Percentiles rank a stretch among this genome's conserved stretches.
Conservation (phyloP, 2,113 vertebrate species). For the Calonectris borealis region DNA sequence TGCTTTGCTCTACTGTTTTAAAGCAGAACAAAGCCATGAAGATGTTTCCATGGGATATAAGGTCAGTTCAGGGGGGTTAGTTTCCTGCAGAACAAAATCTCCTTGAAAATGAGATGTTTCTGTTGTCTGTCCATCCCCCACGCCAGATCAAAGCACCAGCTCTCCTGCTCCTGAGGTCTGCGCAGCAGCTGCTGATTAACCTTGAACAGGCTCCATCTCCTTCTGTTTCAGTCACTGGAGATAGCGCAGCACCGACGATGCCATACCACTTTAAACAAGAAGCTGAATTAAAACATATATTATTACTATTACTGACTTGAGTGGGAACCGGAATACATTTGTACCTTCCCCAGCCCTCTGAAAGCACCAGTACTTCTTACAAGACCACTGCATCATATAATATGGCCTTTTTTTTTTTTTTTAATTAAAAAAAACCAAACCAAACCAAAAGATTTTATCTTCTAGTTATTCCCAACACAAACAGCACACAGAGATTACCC, state of each 20-base stretch:
- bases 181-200: conserved; percentile 47
- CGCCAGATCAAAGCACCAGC: conserved; percentile 40
- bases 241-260: background rate
- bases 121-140: conserved; percentile 6
- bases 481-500: background rate
- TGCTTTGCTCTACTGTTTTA: background rate
- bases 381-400: background rate
- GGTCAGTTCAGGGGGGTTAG: background rate
- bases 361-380: background rate
- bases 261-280: background rate
- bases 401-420: background rate
- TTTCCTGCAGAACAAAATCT: conserved; percentile 25
- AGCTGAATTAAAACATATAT: background rate
- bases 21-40: background rate
- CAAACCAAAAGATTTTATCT: background rate
- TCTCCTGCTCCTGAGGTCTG: conserved; percentile 5
- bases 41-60: background rate
- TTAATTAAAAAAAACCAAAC: background rate
- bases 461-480: background rate
- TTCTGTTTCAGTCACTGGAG: conserved; percentile 52
- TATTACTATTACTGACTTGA: background rate
- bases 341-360: background rate
- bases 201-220: conserved; percentile 44
- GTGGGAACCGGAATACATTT: background rate
- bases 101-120: conserved; percentile 13